Evolutionary conservation across 35 echinoderm and acorn worm genomes (phyloP), one percentile per base, ranked within the genome.

Genomic region (Acanthaster planci): DNA sequence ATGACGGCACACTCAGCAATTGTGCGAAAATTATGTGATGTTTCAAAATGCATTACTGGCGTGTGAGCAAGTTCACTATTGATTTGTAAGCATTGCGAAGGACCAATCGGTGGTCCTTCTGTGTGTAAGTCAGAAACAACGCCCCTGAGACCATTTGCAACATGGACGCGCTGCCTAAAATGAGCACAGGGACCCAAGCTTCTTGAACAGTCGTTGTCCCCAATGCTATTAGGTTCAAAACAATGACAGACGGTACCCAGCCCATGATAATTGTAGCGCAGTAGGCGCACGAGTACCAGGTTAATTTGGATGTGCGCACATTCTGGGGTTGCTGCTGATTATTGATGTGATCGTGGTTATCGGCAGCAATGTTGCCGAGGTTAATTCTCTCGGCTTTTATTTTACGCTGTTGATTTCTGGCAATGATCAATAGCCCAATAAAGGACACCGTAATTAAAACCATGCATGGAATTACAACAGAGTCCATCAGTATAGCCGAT

Each of bases 71-170:
- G 15, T 37, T 50, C 9, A 50, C 12, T 14, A 30, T 38, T 32
- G 15, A 2, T 72, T 72, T 72, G 29, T 34, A 72, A 35, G 26
- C 22, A 30, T 72, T 72, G 30, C 64, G 64, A 19, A 72, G 14
- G 64, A 72, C 64, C 22, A 72, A 34, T 72, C 64, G 22, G 64
- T 72, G 64, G 23, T 72, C 64, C 30, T 72, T 72, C 34, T 72
- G 64, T 30, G 9, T 29, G 64, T 35, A 72, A 10, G 64, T 72
- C 23, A 72, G 64, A 72, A 72, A 72, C 2, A 72, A 26, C 3
- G 64, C 59, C 59, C 59, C 59, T 8, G 23, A 67, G 59, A 67
- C 8, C 59, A 22, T 67, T 31, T 67, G 59, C n/a, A 67, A 22
- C 59, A 22, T 22, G 9, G 59, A 15, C 9, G 23, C 30, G 59